phyloP scores from a whole-genome alignment of 2,113 vertebrate genomes.

The Pelecanoides urinatrix region DNA sequence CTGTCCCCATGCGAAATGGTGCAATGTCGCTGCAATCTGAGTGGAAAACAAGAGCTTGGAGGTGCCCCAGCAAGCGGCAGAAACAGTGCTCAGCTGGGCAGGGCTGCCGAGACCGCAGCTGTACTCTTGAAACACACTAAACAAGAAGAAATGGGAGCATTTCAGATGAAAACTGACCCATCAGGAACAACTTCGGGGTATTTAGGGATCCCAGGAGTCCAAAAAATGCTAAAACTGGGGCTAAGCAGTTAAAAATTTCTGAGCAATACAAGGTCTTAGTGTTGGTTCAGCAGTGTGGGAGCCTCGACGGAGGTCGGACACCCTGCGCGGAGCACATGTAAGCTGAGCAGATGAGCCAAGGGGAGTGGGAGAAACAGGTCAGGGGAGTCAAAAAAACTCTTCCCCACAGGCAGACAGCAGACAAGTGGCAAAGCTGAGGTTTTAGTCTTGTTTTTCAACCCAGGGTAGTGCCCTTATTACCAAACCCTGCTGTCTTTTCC shows the following conservation, averaged over 20 bases:
- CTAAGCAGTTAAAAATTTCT: neutral
- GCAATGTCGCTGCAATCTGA: accelerated
- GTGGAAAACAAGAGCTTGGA: neutral
- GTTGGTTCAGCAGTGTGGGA: neutral
- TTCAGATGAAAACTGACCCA: neutral
- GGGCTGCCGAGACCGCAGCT: neutral
- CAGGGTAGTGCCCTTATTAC: neutral
- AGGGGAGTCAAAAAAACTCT: neutral
- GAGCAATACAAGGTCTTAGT: neutral
- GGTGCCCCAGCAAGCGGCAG: neutral
- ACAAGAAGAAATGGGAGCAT: neutral
- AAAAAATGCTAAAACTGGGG: neutral
- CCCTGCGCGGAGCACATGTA: neutral
- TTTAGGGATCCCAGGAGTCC: neutral
- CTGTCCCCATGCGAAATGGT: neutral
- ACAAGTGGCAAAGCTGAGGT: neutral
- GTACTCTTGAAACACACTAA: accelerated
- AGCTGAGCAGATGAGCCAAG: neutral
- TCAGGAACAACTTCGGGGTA: neutral
- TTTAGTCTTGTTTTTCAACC: neutral
- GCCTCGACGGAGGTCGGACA: neutral
- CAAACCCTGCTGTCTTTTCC: neutral
- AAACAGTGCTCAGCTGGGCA: neutral
- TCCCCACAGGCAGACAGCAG: neutral
- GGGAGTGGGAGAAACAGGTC: neutral